Percentiles rank a stretch among this genome's conserved stretches.
phyloP scores from a whole-genome alignment of 1,140 invertebrate genomes.

The Belonocnema kinseyi region DNA sequence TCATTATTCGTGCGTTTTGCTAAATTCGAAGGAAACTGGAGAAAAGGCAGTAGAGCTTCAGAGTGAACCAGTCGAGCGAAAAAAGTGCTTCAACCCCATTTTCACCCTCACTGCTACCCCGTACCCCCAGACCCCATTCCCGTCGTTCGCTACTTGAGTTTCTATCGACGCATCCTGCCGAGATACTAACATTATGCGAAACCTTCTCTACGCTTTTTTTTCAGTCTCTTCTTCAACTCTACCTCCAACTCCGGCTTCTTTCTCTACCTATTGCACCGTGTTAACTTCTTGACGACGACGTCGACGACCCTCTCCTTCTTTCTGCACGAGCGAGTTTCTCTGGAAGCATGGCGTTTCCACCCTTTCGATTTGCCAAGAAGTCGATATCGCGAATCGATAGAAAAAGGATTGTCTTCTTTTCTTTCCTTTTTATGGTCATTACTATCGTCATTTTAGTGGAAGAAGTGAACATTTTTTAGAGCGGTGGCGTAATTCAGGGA shows the following conservation, averaged over 20 bases:
- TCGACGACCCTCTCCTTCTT: conserved; percentile 30
- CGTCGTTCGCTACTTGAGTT: not conserved
- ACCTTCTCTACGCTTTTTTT: not conserved
- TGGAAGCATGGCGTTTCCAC: not conserved
- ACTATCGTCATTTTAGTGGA: conserved; percentile 3
- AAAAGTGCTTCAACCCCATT: not conserved
- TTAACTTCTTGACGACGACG: conserved; percentile 27
- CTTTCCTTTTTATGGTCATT: not conserved
- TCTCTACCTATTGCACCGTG: conserved; percentile 21
- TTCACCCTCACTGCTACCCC: not conserved
- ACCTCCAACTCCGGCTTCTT: not conserved
- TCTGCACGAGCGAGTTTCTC: conserved; percentile 12
- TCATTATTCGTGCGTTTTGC: not conserved
- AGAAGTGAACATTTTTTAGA: not conserved
- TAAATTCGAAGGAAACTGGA: not conserved
- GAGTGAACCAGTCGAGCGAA: not conserved
- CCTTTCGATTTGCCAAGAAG: conserved; percentile 6
- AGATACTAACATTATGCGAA: conserved; percentile 6
- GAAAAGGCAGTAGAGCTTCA: not conserved
- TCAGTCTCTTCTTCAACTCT: conserved; percentile 27
- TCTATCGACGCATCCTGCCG: not conserved
- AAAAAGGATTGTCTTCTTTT: conserved; percentile 20
- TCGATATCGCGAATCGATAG: conserved; percentile 5
- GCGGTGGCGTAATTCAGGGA: not conserved
- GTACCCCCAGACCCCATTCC: not conserved